Base-by-base conservation (phyloP, 2,113 vertebrate genomes). In the Cervus canadensis region DNA sequence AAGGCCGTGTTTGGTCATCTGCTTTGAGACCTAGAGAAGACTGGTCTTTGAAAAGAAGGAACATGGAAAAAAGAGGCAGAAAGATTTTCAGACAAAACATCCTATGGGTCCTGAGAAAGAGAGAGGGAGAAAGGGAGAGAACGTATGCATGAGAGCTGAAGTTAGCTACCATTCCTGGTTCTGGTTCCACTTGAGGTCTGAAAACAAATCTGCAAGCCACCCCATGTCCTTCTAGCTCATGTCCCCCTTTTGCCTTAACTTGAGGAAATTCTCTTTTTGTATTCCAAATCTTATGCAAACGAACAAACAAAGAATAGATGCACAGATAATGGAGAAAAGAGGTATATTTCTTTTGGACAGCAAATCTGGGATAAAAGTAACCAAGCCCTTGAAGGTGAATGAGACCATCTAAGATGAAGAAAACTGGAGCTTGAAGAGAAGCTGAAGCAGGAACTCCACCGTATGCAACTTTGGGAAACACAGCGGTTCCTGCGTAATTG, bases 161-260 rank as follows among this genome's bases (percentile, higher is more conserved):
- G n/a, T 3, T 12, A 11, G 6, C n/a, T n/a, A 21, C 4, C 6
- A 2, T 17, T 9, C 28, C 48, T 36, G 3, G 4, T 17, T 45
- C 54, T 15, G 4, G 45, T 7, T 19, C 4, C 74, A 40, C 28
- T 25, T 11, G 62, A n/a, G 21, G 40, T 33, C 19, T 25, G 6
- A 52, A 19, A 45, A 11, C 9, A 52, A 36, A 48, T 12, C n/a
- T 74, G 10, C 1, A 0, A 36, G 7, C 3, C 48, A 33, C 7
- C 28, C 14, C 6, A 2, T 5, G 9, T 45, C 28, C 64, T 96
- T 57, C 83, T n/a, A 3, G 16, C 23, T 14, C 59, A 3, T 28
- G 21, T 48, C 10, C 23, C 7, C 8, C 57, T 82, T 52, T 25
- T 25, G n/a, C 40, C 12, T 76, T 25, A 43, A 7, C 21, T 88